Percentiles rank a stretch among this genome's conserved stretches.
phyloP scores from a whole-genome alignment of 2,113 vertebrate genomes.

The Syngnathoides biaculeatus region DNA sequence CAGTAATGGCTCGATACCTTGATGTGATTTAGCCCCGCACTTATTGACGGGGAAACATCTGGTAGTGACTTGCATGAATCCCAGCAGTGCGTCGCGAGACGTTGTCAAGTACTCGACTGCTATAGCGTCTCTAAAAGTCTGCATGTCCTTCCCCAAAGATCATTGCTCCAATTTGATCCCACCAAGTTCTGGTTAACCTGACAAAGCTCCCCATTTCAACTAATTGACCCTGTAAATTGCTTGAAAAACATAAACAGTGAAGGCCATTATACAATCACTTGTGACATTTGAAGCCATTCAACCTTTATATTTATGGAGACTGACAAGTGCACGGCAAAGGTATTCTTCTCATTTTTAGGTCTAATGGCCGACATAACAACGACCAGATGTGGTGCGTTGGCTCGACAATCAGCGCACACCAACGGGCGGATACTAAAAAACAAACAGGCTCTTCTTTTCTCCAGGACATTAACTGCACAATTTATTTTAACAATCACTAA shows the following conservation, averaged over 20 bases:
- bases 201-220: conserved; percentile 47
- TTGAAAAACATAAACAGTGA: conserved; percentile 57
- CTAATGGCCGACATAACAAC: conserved; percentile 56
- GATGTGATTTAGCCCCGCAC: too few relatives aligned
- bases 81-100: not conserved
- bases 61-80: not conserved
- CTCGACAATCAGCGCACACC: conserved; percentile 44
- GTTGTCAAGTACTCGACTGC: not conserved
- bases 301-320: conserved; percentile 31
- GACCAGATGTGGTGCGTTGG: conserved; percentile 59
- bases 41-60: not conserved
- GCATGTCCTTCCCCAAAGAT: not conserved
- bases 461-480: conserved; percentile 1
- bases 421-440: conserved; percentile 25
- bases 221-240: conserved; percentile 64
- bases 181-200: conserved; percentile 11
- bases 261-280: conserved; percentile 38
- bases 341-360: conserved; percentile 53
- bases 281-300: not conserved
- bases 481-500: not conserved
- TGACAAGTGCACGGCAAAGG: conserved; percentile 31
- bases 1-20: not conserved
- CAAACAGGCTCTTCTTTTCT: conserved; percentile 21
- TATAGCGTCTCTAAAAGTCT: not conserved
- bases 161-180: not conserved